Evolutionary conservation across 2,797 vertebrate genomes (phyloP), one percentile per base, ranked within the genome.

Genomic region (Meriones psammophilus): DNA sequence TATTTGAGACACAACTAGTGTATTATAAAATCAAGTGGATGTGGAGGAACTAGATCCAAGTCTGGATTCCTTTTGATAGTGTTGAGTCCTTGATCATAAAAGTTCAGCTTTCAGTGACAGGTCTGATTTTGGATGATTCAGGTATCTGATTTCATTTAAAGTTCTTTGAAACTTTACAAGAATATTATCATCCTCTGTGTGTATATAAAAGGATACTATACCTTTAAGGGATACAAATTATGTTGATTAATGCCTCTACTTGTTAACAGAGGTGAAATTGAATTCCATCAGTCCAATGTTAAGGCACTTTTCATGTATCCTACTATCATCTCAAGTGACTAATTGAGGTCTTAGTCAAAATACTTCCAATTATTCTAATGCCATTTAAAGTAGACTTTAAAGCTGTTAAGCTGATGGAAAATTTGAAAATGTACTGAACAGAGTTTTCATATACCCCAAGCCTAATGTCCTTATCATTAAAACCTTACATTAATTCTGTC

Each of bases 71-170:
- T 81, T n/a, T 18, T 60, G 9, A 39, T 1, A 4, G 20, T 50
- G 42, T 2, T 33, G 1, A 60, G 22, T 85, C 13, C 20, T 81
- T 20, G n/a, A 17, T 7, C 28, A 20, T 22, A 68, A 50, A n/a
- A 50, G 13, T 62, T 79, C 46, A 46, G 39, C 12, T 17, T 91
- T 91, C 20, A 28, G 0, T 73, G n/a, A 68, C 14, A 56, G 28
- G 14, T 15, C 39, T 81, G 68, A 8, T 42, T 93, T 54, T n/a
- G 3, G 1, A 12, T 42, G 9, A 36, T 69, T 10, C 17, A n/a
- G 64, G 24, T 39, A 68, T 91, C 54, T 79, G 8, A 89, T 91
- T 94, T 74, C 1, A 24, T 71, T 93, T 84, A 68, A 86, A 81
- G 9, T 66, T 91, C 66, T 14, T 30, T 83, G 36, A 2, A 26